Conservation (phyloP, 1,140 invertebrate species). For the Dysdera silvatica region DNA sequence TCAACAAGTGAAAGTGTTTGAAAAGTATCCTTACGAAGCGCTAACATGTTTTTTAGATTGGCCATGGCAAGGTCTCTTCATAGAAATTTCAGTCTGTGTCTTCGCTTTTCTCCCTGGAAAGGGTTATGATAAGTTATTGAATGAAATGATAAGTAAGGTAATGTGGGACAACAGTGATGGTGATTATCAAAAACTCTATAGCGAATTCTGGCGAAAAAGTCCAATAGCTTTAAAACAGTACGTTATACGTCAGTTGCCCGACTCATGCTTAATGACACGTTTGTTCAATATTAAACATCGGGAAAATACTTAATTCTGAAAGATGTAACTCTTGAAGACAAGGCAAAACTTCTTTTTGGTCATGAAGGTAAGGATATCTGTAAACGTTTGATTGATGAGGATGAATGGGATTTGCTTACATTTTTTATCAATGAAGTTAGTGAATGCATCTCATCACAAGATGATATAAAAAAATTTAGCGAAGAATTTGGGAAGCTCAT, state of each 20-base stretch:
- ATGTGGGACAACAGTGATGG: slow-evolving; percentile 5
- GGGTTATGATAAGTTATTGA: slow-evolving; percentile 1
- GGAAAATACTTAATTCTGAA: slow-evolving; percentile 7
- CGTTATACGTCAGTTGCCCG: slow-evolving; percentile 12
- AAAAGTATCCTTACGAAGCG: slow-evolving; percentile 9
- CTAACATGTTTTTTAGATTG: slow-evolving; percentile 15
- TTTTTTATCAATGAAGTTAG: slow-evolving; percentile 15
- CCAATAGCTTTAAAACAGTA: slow-evolving; percentile 1
- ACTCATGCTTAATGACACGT: neutral
- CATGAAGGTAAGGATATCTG: slow-evolving; percentile 5
- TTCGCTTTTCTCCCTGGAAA: slow-evolving; percentile 15
- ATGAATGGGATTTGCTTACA: slow-evolving; percentile 6
- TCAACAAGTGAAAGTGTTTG: slow-evolving; percentile 14
- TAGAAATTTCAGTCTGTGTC: slow-evolving; percentile 14
- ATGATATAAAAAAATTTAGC: slow-evolving; percentile 2
- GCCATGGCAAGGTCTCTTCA: slow-evolving; percentile 18
- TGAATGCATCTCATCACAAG: slow-evolving; percentile 6
- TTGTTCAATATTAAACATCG: slow-evolving; percentile 3
- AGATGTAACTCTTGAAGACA: slow-evolving; percentile 10
- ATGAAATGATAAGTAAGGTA: neutral
- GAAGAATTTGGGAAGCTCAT: slow-evolving; percentile 10
- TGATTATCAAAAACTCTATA: slow-evolving; percentile 20
- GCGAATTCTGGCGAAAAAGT: slow-evolving; percentile 17
- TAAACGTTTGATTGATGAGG: neutral
- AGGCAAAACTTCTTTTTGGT: slow-evolving; percentile 4